Percentiles rank a stretch among this genome's conserved stretches.
phyloP scores from a whole-genome alignment of 2,113 vertebrate genomes.

The Bos javanicus region DNA sequence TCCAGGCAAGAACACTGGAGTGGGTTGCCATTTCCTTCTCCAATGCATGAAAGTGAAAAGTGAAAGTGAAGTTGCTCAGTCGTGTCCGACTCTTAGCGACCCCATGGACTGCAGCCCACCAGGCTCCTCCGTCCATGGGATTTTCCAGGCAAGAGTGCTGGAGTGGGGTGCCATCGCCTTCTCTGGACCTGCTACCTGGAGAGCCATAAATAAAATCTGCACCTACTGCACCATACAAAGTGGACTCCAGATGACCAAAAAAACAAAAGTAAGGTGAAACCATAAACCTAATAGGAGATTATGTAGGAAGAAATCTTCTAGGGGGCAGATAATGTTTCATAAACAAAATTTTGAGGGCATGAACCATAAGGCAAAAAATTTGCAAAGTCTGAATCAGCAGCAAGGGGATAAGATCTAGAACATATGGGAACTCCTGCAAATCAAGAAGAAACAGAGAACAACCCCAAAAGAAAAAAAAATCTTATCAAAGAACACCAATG shows the following conservation, averaged over 20 bases:
- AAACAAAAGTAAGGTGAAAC: neutral
- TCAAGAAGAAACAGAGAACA: neutral
- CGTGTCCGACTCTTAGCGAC: neutral
- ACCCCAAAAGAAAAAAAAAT: neutral
- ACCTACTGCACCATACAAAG: neutral
- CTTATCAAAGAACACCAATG: neutral
- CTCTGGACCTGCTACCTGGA: neutral
- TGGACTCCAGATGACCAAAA: neutral
- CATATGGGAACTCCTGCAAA: neutral
- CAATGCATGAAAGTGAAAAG: neutral
- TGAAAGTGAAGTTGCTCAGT: neutral
- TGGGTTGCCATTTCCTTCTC: neutral
- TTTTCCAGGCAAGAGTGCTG: neutral
- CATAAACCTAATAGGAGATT: neutral
- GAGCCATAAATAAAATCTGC: neutral
- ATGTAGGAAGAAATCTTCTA: neutral
- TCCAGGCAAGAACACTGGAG: neutral
- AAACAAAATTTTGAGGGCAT: neutral
- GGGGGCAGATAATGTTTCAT: neutral
- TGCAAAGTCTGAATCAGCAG: neutral
- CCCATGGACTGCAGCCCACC: neutral
- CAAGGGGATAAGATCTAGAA: neutral
- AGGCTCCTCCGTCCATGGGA: neutral
- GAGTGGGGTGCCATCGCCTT: neutral
- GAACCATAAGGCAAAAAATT: neutral